Percentiles rank a stretch among this genome's conserved stretches.
phyloP scores from a whole-genome alignment of 2,888 invertebrate genomes.

The Cheiracanthium punctorium region DNA sequence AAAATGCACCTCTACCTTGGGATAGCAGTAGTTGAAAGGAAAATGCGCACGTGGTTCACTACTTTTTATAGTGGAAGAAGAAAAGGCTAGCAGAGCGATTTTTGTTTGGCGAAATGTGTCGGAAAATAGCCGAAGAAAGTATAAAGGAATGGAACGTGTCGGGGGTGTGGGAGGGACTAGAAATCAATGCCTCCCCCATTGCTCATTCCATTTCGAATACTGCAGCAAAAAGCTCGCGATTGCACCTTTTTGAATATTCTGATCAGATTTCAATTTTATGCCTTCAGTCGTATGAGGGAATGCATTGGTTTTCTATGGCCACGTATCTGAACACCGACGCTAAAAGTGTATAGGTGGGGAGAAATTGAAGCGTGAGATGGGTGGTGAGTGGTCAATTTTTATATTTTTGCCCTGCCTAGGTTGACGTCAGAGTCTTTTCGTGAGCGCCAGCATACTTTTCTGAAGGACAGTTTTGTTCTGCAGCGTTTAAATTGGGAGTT shows the following conservation, averaged over 20 bases:
- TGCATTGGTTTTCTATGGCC: constrained; percentile 51
- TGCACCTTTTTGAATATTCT: constrained; percentile 68
- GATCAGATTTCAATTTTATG: constrained; percentile 69
- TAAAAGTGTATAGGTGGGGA: constrained; percentile 47
- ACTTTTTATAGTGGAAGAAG: background rate
- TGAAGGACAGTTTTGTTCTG: background rate
- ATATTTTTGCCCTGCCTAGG: too few relatives aligned
- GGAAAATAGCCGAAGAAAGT: constrained; percentile 60
- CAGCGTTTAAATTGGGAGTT: background rate
- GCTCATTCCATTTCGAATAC: constrained; percentile 21
- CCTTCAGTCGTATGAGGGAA: constrained; percentile 24
- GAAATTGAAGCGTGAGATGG: constrained; percentile 49
- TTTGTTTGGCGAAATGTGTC: constrained; percentile 59
- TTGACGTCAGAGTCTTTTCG: background rate
- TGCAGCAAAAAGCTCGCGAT: constrained; percentile 40
- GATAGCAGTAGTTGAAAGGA: constrained; percentile 46
- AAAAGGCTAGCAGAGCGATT: constrained; percentile 11
- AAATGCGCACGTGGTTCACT: background rate
- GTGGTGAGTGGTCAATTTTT: constrained; percentile 23
- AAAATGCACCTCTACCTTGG: constrained; percentile 11
- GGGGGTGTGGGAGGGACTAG: background rate
- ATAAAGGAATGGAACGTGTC: constrained; percentile 24
- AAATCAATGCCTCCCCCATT: background rate
- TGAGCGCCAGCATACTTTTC: background rate
- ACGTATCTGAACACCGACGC: constrained; percentile 24